These are phyloP conservation scores for Caenorhabditis doughertyi DNA, from an alignment of 2,888 invertebrate species.

Conservation along the genomic window DNA sequence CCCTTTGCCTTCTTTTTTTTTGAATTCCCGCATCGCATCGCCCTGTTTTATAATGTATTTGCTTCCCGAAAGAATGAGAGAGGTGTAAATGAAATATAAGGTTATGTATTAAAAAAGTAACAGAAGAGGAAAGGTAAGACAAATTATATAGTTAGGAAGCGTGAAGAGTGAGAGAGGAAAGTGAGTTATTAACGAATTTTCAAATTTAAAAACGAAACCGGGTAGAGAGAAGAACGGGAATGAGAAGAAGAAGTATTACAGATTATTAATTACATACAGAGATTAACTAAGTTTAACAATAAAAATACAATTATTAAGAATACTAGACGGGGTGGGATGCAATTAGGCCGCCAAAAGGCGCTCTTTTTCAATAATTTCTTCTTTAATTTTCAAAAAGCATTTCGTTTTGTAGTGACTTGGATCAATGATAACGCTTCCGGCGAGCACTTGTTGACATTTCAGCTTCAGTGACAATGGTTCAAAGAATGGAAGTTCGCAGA, in stretches of 20 bases:
- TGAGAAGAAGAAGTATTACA: no score
- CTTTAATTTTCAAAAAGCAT: constrained; percentile 26
- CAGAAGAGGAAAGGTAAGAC: neutral
- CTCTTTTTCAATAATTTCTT: neutral
- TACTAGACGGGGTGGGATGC: neutral
- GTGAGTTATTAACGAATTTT: neutral
- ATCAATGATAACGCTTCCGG: constrained; percentile 33
- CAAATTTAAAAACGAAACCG: neutral
- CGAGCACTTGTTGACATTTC: constrained; percentile 42
- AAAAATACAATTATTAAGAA: constrained; percentile 28
- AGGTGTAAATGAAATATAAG: neutral
- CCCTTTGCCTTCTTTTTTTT: constrained; percentile 9
- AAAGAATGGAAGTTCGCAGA: constrained; percentile 47
- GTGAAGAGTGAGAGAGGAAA: neutral
- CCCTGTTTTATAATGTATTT: neutral
- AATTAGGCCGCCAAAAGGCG: neutral
- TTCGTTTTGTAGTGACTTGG: neutral
- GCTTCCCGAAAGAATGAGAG: neutral
- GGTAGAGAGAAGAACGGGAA: neutral
- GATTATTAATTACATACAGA: constrained; percentile 21
- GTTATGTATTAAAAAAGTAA: neutral
- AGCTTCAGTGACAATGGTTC: constrained; percentile 34
- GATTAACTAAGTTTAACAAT: neutral
- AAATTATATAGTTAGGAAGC: constrained; percentile 11
- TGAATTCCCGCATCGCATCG: constrained; percentile 15